These are phyloP conservation scores for Agrotis clavis DNA, from an alignment of 2,888 invertebrate species.

Conservation along the genomic window DNA sequence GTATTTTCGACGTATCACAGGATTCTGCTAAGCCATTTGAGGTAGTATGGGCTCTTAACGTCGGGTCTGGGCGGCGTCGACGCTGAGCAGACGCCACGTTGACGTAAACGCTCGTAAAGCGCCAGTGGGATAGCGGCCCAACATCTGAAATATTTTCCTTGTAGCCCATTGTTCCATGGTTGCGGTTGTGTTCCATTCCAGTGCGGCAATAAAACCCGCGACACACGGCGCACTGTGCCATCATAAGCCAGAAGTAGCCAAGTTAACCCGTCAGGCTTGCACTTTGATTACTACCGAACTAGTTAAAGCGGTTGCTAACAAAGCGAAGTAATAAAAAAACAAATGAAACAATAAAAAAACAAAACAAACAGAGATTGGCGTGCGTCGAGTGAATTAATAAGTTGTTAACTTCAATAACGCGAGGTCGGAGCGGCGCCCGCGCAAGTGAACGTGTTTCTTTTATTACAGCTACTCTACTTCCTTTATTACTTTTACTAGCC, in stretches of 20 bases:
- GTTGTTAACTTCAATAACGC: conserved; percentile 70
- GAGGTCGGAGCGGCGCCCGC: conserved; percentile 65
- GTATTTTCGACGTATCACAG: too few relatives aligned
- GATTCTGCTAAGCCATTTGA: too few relatives aligned
- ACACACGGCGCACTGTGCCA: too few relatives aligned
- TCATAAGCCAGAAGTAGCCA: background rate
- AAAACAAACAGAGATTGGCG: conserved; percentile 56
- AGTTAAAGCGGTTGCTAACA: conserved; percentile 7
- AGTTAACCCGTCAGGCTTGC: background rate
- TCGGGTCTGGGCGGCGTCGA: too few relatives aligned
- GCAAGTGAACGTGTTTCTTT: conserved; percentile 57
- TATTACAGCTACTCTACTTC: conserved; percentile 41
- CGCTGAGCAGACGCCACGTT: too few relatives aligned
- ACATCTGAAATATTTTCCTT: too few relatives aligned
- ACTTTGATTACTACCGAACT: background rate
- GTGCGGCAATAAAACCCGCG: too few relatives aligned
- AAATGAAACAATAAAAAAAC: conserved; percentile 53
- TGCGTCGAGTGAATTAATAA: conserved; percentile 65
- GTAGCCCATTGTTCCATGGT: too few relatives aligned
- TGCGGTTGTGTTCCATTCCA: too few relatives aligned
- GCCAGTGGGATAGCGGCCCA: too few relatives aligned
- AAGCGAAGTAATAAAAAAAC: background rate
- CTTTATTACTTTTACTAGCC: conserved; percentile 25
- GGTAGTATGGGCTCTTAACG: too few relatives aligned
- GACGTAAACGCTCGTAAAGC: too few relatives aligned